Evolutionary conservation across 2,797 vertebrate genomes (phyloP), one percentile per base, ranked within the genome.

Genomic region (Pelodytes ibericus): DNA sequence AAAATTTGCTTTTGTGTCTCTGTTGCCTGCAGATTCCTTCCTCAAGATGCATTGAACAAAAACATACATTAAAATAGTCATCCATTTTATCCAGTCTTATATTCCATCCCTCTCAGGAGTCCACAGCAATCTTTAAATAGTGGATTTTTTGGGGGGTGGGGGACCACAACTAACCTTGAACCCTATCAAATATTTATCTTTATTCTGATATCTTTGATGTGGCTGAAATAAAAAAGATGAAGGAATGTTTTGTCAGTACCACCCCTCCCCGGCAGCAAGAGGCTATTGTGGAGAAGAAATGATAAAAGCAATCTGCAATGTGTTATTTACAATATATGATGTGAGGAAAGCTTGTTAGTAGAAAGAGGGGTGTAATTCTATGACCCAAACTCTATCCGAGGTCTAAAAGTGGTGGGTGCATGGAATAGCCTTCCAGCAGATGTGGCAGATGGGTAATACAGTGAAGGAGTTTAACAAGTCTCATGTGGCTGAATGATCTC

Each of bases 181-280:
- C 11, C 57, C 16, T 31, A 27, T 41, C 29, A 30, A 60, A 60
- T 56, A 56, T 64, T 13, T 20, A 20, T 27, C 44, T 63, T 25
- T 13, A 63, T 25, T 51, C 47, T 51, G 41, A 27, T 25, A 20
- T 47, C 69, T 61, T 71, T 71, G 33, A 51, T 72, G 56, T 72
- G 70, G n/a, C n/a, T n/a, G n/a, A n/a, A n/a, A n/a, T n/a, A n/a
- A n/a, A 15, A 11, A 22, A 62, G 39, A 51, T 72, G 7, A 22
- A 58, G 25, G 44, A 41, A 59, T 10, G 49, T 29, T 25, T 44
- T 44, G n/a, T 24, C 10, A 20, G 44, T 16, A 8, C 31, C n/a
- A 65, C n/a, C n/a, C n/a, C n/a, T n/a, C n/a, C n/a, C n/a, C n/a
- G n/a, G n/a, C n/a, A n/a, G n/a, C n/a, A n/a, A n/a, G n/a, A n/a